Evolutionary conservation across 2,113 vertebrate species (phyloP).

Genomic region (Notothenia coriiceps): DNA sequence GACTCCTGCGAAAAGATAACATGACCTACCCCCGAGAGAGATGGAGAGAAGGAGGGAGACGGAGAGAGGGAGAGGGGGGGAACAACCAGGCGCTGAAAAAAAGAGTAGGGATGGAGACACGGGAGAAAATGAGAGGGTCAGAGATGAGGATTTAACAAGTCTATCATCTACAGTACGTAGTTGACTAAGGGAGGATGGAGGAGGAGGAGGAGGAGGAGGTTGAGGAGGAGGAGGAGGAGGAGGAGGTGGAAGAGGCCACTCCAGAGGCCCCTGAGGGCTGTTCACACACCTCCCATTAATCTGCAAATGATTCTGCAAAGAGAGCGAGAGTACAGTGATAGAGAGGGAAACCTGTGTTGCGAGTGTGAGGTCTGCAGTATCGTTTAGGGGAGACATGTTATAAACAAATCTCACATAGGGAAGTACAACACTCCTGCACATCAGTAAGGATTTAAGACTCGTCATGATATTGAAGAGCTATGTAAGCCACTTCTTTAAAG

Average conservation of each 20-base stretch:
- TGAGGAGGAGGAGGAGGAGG: conserved; percentile 38
- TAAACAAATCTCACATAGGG: background rate
- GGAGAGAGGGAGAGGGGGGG: background rate
- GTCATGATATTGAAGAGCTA: conserved; percentile 25
- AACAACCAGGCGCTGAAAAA: conserved; percentile 24
- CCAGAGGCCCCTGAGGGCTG: conserved; percentile 57
- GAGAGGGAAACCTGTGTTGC: background rate
- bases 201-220: conserved; percentile 36
- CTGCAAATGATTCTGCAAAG: conserved; percentile 69
- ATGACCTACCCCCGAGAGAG: conserved; percentile 69
- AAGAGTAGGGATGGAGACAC: conserved; percentile 43
- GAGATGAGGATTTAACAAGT: conserved; percentile 75
- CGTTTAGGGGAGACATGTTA: conserved; percentile 5
- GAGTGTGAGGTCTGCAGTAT: background rate
- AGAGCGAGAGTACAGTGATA: conserved; percentile 17
- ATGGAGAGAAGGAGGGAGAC: background rate
- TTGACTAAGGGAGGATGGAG: conserved; percentile 53
- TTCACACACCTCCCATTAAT: conserved; percentile 78
- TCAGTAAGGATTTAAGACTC: conserved; percentile 21
- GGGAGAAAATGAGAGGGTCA: conserved; percentile 71
- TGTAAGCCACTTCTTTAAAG: conserved; percentile 24
- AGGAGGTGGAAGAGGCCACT: conserved; percentile 51
- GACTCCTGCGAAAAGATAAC: conserved; percentile 81
- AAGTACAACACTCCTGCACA: background rate
- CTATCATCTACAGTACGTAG: conserved; percentile 63